Conservation (phyloP, 2,888 invertebrate species). For the Heteromurus nitidus region DNA sequence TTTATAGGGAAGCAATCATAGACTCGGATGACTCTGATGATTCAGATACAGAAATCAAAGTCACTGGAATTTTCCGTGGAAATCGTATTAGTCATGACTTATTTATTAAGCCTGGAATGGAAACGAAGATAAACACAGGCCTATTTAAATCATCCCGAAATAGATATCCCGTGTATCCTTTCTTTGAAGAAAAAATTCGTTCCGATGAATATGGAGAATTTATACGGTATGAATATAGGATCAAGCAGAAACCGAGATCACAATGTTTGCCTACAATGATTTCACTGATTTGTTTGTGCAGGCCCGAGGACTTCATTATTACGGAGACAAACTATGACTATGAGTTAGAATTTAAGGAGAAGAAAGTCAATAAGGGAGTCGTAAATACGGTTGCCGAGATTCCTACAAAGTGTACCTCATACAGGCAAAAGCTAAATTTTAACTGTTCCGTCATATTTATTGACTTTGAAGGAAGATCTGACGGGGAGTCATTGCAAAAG, state of each 20-base stretch:
- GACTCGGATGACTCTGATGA: constrained; percentile 80
- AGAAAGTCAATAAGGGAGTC: constrained; percentile 36
- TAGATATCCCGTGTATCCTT: constrained; percentile 97
- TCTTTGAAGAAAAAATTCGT: constrained; percentile 91
- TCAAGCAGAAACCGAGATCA: too few species aligned
- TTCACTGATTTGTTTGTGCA: constrained; percentile 64
- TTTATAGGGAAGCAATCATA: constrained; percentile 68
- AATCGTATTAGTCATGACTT: constrained; percentile 84
- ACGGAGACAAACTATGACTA: constrained; percentile 83
- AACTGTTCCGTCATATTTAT: constrained; percentile 94
- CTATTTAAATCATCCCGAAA: constrained; percentile 93
- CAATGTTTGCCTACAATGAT: background rate
- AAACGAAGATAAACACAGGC: constrained; percentile 82
- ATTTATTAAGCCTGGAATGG: constrained; percentile 82
- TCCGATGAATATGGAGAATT: constrained; percentile 98
- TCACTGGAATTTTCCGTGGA: constrained; percentile 85
- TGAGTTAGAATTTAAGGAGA: constrained; percentile 77
- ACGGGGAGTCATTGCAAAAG: constrained; percentile 81
- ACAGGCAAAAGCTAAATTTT: constrained; percentile 84
- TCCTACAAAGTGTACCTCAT: constrained; percentile 91
- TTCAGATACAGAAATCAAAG: constrained; percentile 89
- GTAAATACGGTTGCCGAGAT: constrained; percentile 80
- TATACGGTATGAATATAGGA: constrained; percentile 80
- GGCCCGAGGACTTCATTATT: constrained; percentile 80
- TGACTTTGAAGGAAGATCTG: constrained; percentile 93